Base-by-base conservation (phyloP, 2,888 invertebrate genomes). In the Andrena haemorrhoa region DNA sequence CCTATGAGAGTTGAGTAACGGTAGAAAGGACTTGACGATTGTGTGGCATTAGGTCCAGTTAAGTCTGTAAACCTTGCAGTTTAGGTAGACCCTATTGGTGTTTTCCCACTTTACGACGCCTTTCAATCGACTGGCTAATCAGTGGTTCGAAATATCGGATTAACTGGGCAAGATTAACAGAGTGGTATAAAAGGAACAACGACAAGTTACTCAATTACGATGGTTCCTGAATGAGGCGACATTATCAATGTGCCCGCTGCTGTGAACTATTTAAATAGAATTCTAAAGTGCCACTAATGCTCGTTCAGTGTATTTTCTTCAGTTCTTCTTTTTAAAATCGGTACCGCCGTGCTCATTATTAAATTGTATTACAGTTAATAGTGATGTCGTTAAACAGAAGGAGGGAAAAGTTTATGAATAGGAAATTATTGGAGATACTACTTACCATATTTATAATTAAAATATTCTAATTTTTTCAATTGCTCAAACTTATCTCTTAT, bases 1-100 rank as follows among this genome's bases (percentile, higher is more conserved):
- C 79, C 77, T 73, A 64, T 33, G 35, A 75, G 35, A 71, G 73
- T 75, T 75, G 75, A 84, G 76, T 76, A 84, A 76, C 70, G 63
- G 29, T 33, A 35, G 68, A 51, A 58, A 53, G 53, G 58, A 47
- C 20, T 53, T 65, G 26, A 65, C 70, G 53, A 73, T 47, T 53
- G 29, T 41, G 20, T 0, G 23, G 29, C 23, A n/a, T 63, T 20
- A 16, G 29, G 47, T 53, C 47, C 33, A 29, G 31, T 70, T 29
- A 65, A 74, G 41, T 33, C 51, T 8, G 10, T 51, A 16, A 64
- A 64, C 49, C 29, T 4, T 58, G 51, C 31, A 26, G 12, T 31
- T 29, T 20, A 10, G 20, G 2, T 6, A 51, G 10, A 41, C 65
- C 33, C 49, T 23, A 33, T 26, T 79, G 26, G n/a, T 33, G 20